A percentile compares a stretch with the other conserved stretches of the same genome.
Evolutionary conservation across 1,140 invertebrate species (phyloP).

Genomic region (Schmidtea mediterranea): DNA sequence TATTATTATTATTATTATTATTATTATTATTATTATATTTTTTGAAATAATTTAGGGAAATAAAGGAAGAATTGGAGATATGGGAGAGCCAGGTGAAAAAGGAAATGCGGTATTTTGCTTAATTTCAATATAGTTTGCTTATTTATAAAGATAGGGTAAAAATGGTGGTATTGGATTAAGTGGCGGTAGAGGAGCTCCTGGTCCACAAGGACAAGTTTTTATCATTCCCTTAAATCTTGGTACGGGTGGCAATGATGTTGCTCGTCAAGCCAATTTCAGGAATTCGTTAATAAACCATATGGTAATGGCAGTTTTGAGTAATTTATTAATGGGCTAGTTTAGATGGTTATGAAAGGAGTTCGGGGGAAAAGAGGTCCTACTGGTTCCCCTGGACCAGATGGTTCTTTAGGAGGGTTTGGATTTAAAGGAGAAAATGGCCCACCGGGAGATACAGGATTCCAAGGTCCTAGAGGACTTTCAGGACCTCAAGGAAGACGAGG

Average conservation of each 20-base stretch:
- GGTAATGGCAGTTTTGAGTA: background rate
- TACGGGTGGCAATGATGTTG: background rate
- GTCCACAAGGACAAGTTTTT: background rate
- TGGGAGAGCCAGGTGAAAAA: background rate
- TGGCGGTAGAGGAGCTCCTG: background rate
- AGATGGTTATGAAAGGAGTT: background rate
- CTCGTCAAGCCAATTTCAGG: background rate
- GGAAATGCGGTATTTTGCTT: background rate
- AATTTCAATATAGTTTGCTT: background rate
- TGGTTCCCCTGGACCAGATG: slow-evolving; percentile 3
- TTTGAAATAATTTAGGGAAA: too few species aligned
- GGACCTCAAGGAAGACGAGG: slow-evolving; percentile 7
- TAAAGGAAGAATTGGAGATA: background rate
- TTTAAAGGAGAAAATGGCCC: slow-evolving; percentile 7
- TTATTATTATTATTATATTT: too few species aligned
- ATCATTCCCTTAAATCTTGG: background rate
- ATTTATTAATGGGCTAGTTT: background rate
- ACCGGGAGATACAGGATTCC: slow-evolving; percentile 7
- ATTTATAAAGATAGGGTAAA: background rate
- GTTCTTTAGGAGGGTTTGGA: slow-evolving; percentile 7
- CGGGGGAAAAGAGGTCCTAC: background rate
- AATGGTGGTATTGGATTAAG: background rate
- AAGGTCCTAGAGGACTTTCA: slow-evolving; percentile 1
- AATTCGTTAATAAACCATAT: background rate
- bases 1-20: too few species aligned